A percentile compares a stretch with the other conserved stretches of the same genome.
phyloP scores from a whole-genome alignment of 2,888 invertebrate genomes.

The Ephialtes manifestator region DNA sequence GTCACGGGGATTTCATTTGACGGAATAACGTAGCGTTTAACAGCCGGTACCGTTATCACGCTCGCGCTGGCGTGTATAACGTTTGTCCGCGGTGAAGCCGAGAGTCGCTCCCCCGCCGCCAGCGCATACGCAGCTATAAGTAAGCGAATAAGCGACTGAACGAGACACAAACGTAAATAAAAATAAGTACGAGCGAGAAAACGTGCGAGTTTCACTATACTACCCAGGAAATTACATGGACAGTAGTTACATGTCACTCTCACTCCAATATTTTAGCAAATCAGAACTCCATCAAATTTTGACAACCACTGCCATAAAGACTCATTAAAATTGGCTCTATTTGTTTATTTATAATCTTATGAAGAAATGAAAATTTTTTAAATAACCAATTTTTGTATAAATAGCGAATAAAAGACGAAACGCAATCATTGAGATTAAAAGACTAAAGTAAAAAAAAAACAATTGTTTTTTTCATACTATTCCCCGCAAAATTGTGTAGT shows the following conservation, averaged over 20 bases:
- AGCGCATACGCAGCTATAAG: conserved; percentile 5
- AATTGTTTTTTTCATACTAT: no score
- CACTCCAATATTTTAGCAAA: not conserved
- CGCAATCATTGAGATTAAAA: not conserved
- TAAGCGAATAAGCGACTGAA: conserved; percentile 40
- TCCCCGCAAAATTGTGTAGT: no score
- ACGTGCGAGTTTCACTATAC: not conserved
- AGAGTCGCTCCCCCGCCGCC: conserved; percentile 48
- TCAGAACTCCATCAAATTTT: not conserved
- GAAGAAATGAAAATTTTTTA: no score
- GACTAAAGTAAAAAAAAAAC: not conserved
- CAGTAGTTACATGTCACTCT: no score
- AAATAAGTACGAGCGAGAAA: not conserved
- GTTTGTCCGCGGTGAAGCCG: conserved; percentile 27
- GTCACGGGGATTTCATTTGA: conserved; percentile 85
- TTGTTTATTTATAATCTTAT: no score
- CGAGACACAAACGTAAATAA: conserved; percentile 12
- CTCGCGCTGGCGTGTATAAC: conserved; percentile 59
- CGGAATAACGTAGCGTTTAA: conserved; percentile 85
- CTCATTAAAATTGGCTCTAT: no score
- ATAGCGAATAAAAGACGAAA: not conserved
- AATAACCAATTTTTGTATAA: not conserved
- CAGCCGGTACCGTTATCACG: conserved; percentile 84
- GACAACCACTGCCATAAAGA: no score
- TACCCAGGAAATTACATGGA: no score